These are phyloP conservation scores for Schizotus pectinicornis DNA, from an alignment of 2,888 invertebrate genomes.

Conservation along the genomic window DNA sequence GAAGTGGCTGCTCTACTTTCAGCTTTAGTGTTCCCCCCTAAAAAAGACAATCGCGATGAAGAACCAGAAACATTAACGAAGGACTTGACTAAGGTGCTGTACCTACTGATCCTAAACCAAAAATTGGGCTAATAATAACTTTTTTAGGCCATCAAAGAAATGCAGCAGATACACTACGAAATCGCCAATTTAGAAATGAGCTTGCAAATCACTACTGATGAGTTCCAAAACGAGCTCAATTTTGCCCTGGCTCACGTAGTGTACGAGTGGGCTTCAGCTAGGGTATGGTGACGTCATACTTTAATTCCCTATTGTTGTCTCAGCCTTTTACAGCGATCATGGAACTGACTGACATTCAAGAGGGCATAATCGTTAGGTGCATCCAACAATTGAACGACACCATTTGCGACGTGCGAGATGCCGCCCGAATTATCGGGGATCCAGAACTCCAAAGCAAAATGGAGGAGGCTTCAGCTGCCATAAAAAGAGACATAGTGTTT, in stretches of 20 bases:
- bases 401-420: conserved; percentile 86
- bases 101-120: background rate
- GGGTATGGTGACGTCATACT: conserved; percentile 60
- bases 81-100: conserved; percentile 63
- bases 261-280: conserved; percentile 93
- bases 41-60: conserved; percentile 48
- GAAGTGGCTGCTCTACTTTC: conserved; percentile 96
- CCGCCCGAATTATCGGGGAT: conserved; percentile 92
- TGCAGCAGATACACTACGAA: conserved; percentile 71
- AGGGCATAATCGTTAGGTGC: conserved; percentile 96
- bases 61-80: conserved; percentile 57
- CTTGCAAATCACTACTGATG: conserved; percentile 63
- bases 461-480: conserved; percentile 91
- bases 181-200: conserved; percentile 72
- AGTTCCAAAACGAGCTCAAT: conserved; percentile 71
- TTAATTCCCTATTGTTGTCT: conserved; percentile 21
- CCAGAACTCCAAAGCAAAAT: conserved; percentile 90
- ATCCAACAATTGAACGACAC: conserved; percentile 96
- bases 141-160: conserved; percentile 71
- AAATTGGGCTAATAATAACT: too few species aligned
- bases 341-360: conserved; percentile 91
- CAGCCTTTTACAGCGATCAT: conserved; percentile 93
- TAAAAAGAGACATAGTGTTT: conserved; percentile 97
- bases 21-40: conserved; percentile 90
- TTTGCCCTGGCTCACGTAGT: conserved; percentile 94